Percentiles rank a stretch among this genome's conserved stretches.
Conservation (phyloP, 1,140 invertebrate genomes). For the Papilio dardanus region DNA sequence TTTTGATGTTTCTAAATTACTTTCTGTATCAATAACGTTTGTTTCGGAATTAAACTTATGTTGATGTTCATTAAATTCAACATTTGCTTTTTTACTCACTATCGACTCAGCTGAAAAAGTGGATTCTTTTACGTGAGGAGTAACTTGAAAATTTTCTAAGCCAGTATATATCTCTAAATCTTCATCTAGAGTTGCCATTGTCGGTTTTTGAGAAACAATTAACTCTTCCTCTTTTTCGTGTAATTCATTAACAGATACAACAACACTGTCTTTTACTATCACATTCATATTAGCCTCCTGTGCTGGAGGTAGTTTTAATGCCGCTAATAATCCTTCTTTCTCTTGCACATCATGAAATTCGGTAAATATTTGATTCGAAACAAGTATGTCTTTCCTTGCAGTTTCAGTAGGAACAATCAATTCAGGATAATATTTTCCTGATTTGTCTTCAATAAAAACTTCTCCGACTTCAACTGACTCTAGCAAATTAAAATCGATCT, state of each 20-base stretch:
- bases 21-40: constrained; percentile 84
- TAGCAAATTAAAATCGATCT: constrained; percentile 84
- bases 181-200: constrained; percentile 79
- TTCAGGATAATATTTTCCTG: constrained; percentile 90
- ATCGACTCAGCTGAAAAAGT: constrained; percentile 76
- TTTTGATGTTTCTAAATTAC: constrained; percentile 55
- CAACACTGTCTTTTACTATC: constrained; percentile 84
- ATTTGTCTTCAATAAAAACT: constrained; percentile 87
- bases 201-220: constrained; percentile 72
- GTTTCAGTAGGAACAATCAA: constrained; percentile 90
- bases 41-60: constrained; percentile 84
- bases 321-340: constrained; percentile 84
- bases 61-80: constrained; percentile 84
- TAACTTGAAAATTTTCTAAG: constrained; percentile 83
- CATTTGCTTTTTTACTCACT: constrained; percentile 80
- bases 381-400: constrained; percentile 84
- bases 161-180: constrained; percentile 84
- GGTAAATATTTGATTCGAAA: constrained; percentile 86
- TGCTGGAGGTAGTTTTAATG: constrained; percentile 78
- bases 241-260: constrained; percentile 83
- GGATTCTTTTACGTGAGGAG: constrained; percentile 84
- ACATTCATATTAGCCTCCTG: constrained; percentile 85
- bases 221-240: constrained; percentile 86
- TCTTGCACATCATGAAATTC: constrained; percentile 85
- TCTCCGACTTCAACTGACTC: constrained; percentile 87